Evolutionary conservation across 2,888 invertebrate genomes (phyloP).

Genomic region (Gortyna flavago): DNA sequence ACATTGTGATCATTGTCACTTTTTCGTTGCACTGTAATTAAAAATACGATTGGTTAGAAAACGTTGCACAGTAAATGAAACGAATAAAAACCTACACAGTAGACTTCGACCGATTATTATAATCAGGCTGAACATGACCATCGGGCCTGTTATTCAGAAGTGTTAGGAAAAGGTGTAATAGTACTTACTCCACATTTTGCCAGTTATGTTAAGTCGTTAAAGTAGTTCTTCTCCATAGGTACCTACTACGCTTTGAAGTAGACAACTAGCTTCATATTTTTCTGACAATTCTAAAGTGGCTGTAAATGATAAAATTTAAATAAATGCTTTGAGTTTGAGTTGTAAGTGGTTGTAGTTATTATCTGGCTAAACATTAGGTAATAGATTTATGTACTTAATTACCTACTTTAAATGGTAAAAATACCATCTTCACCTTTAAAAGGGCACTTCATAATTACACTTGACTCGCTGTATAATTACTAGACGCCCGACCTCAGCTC

Average conservation of each 20-base stretch:
- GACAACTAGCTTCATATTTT: not conserved
- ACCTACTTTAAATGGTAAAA: not conserved
- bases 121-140: not conserved
- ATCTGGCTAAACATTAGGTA: not conserved
- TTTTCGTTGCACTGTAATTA: not conserved
- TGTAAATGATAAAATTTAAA: not conserved
- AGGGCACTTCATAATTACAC: not conserved
- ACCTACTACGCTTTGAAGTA: too few species aligned
- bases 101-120: not conserved
- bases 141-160: too few species aligned
- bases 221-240: not conserved
- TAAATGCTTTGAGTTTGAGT: not conserved
- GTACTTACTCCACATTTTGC: too few species aligned
- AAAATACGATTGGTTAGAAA: not conserved
- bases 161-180: too few species aligned
- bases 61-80: not conserved
- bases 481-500: conserved; percentile 14
- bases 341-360: not conserved
- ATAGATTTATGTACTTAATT: too few species aligned
- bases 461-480: not conserved
- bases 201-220: not conserved
- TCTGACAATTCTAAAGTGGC: too few species aligned
- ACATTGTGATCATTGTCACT: not conserved
- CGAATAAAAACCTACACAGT: too few species aligned
- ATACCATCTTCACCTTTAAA: not conserved